Conservation (phyloP, 2,888 invertebrate genomes). For the Yponomeuta malinellus region DNA sequence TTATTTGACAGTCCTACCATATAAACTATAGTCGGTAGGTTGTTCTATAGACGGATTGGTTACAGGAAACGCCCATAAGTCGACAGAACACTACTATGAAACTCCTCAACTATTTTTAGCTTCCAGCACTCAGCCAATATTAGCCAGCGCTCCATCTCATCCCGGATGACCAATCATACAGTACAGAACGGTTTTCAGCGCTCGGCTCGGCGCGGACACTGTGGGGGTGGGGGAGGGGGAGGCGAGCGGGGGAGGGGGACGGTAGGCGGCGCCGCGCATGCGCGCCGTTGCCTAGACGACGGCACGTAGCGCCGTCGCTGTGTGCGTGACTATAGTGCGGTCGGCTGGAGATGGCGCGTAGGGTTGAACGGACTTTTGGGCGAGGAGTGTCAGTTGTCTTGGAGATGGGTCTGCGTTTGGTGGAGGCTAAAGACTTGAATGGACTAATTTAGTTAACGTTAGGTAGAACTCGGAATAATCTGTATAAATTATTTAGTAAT, state of each 20-base stretch:
- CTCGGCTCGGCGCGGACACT: slow-evolving; percentile 22
- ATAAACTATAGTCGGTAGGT: too few relatives aligned
- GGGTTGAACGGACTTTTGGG: slow-evolving; percentile 12
- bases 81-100: neutral
- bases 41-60: too few relatives aligned
- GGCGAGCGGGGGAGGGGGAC: slow-evolving; percentile 37
- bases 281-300: slow-evolving; percentile 78
- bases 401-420: neutral
- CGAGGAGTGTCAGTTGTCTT: neutral
- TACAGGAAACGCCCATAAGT: neutral
- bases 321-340: slow-evolving; percentile 37
- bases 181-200: slow-evolving; percentile 41
- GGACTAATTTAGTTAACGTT: too few relatives aligned
- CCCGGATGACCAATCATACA: slow-evolving; percentile 58
- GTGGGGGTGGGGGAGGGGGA: slow-evolving; percentile 52
- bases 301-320: slow-evolving; percentile 67
- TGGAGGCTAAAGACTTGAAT: neutral
- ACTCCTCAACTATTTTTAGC: neutral
- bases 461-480: neutral
- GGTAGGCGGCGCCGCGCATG: slow-evolving; percentile 73
- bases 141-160: slow-evolving; percentile 22
- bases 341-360: neutral
- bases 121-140: neutral
- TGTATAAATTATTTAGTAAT: neutral
- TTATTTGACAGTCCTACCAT: too few relatives aligned